These are phyloP conservation scores for Scolopax bukidnonensis DNA, from an alignment of 2,797 vertebrate genomes.

Conservation along the genomic window DNA sequence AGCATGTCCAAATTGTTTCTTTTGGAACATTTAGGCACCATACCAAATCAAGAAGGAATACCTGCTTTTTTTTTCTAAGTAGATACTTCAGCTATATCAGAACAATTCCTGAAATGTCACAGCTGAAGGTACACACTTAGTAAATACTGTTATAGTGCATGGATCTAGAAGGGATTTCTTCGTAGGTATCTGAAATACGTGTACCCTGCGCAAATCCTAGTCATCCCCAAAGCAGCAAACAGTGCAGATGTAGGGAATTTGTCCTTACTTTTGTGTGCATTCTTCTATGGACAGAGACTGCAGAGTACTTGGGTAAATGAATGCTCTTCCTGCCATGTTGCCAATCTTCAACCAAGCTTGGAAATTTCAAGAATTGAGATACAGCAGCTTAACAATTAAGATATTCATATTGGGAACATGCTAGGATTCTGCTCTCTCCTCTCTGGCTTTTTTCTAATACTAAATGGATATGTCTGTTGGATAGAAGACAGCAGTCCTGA, in stretches of 20 bases:
- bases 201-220: not conserved
- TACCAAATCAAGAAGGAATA: not conserved
- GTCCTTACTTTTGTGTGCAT: not conserved
- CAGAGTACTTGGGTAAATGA: not conserved
- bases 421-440: not conserved
- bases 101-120: not conserved
- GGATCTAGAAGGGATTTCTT: not conserved
- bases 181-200: not conserved
- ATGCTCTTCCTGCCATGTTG: not conserved
- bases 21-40: not conserved
- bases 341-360: not conserved
- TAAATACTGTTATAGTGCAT: not conserved
- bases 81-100: not conserved
- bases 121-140: not conserved
- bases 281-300: not conserved
- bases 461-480: not conserved
- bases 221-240: not conserved
- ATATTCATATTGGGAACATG: not conserved
- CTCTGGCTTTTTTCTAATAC: not conserved
- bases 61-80: not conserved
- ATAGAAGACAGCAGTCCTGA: not conserved
- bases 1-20: not conserved
- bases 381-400: not conserved
- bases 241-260: not conserved
- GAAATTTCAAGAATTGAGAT: not conserved